phyloP scores from a whole-genome alignment of 2,113 vertebrate species.

The Sebastes fasciatus region DNA sequence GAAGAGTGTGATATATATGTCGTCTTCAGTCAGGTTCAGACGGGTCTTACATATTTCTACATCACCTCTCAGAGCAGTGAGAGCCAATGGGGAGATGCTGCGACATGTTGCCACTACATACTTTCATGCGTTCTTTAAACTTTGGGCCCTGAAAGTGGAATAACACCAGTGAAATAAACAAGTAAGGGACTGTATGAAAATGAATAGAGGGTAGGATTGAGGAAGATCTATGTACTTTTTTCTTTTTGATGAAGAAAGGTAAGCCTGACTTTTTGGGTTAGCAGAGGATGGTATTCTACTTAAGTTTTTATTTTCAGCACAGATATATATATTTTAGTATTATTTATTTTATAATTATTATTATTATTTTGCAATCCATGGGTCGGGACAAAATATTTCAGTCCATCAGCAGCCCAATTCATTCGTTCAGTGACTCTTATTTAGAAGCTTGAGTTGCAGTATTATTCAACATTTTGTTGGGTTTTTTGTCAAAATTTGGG shows the following conservation, averaged over 20 bases:
- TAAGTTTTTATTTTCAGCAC: not conserved
- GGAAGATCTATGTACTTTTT: not conserved
- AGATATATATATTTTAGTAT: not conserved
- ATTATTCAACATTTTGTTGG: not conserved
- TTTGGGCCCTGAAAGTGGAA: not conserved
- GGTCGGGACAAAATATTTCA: not conserved
- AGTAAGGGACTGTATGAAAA: not conserved
- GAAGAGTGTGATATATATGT: not conserved
- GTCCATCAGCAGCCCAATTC: not conserved
- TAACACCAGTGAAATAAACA: not conserved
- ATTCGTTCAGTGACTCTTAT: not conserved
- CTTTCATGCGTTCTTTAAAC: not conserved
- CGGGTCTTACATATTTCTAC: not conserved
- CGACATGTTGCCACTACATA: not conserved
- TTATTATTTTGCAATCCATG: not conserved
- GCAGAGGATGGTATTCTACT: not conserved
- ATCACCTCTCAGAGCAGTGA: not conserved
- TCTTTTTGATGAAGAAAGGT: not conserved
- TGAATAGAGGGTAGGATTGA: not conserved
- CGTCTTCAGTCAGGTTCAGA: slow-evolving; percentile 31
- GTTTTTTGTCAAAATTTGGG: not conserved
- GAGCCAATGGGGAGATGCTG: not conserved
- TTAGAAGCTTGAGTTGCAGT: not conserved
- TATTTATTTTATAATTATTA: not conserved
- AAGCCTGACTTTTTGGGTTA: not conserved